Percentiles rank a stretch among this genome's conserved stretches.
Evolutionary conservation across 2,888 invertebrate species (phyloP).

Genomic region (Pyrrhopygopsis socrates): DNA sequence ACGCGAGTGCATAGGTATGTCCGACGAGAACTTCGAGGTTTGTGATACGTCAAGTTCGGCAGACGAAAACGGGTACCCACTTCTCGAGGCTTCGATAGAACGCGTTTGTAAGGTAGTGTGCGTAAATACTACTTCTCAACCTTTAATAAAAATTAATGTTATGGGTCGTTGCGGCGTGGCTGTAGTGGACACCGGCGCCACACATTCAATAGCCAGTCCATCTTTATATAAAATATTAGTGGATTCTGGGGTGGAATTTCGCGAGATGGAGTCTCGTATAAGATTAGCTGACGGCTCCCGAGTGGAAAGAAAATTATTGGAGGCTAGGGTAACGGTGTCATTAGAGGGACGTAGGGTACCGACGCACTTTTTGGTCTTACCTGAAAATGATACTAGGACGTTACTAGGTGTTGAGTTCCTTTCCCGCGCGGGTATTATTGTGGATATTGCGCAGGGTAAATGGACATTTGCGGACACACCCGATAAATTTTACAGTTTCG

Average conservation of each 20-base stretch:
- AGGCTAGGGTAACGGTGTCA: background rate
- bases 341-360: background rate
- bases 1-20: no score
- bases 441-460: background rate
- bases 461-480: background rate
- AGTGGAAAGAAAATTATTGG: background rate
- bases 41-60: no score
- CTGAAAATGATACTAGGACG: background rate
- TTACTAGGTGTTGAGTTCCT: background rate
- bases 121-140: background rate
- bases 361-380: background rate
- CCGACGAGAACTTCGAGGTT: no score
- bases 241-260: background rate
- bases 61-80: no score
- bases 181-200: background rate
- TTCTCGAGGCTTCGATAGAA: no score
- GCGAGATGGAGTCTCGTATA: background rate
- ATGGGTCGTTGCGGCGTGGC: background rate
- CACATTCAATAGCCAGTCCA: background rate
- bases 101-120: no score
- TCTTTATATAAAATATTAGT: background rate
- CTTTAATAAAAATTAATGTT: background rate
- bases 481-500: background rate
- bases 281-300: constrained; percentile 1
- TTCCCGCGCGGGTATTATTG: background rate